Evolutionary conservation across 2,888 invertebrate species (phyloP), one percentile per base, ranked within the genome.

Genomic region (Ormyrus pomaceus): DNA sequence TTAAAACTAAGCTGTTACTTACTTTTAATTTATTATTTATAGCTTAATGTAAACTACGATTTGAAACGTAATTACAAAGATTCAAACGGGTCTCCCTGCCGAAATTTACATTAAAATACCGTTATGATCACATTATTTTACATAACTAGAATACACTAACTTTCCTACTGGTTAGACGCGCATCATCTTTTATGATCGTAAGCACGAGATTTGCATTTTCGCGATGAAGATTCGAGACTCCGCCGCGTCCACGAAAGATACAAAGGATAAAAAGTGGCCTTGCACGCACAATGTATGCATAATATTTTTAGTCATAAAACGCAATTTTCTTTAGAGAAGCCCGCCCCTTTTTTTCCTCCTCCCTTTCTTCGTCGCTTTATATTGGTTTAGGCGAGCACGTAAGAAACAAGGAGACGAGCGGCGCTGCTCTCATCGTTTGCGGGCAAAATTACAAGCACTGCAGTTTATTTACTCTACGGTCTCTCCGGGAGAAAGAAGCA

Each of bases 301-400:
- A 66, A 77, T 72, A 77, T 66, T 77, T 77, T 77, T 66, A 59
- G 66, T 72, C 77, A 66, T 77, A 77, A 77, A 73, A 78, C 46
- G 68, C 68, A 78, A 78, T 78, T 78, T 78, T 68, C 68, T 50
- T 9, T 48, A 19, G 62, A 73, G 56, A 68, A 55, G 48, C n/a
- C 45, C n/a, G 19, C 10, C n/a, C n/a, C 5, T 8, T 13, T 45
- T 6, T 56, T 56, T 45, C 13, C 50, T 13, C 55, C 53, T 66
- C 50, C 56, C 56, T 56, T 66, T 50, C 48, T 1, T 13, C 46
- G 46, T 0, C 50, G 56, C 65, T 64, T 77, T 78, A 78, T 72
- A 73, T 78, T 78, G 68, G 61, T 61, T 72, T 2, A 62, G 10
- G 11, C 5, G 10, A 62, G 9, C 65, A 8, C 59, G 45, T 11